Evolutionary conservation across 2,888 invertebrate genomes (phyloP).

Genomic region (Mimumesa dahlbomi): DNA sequence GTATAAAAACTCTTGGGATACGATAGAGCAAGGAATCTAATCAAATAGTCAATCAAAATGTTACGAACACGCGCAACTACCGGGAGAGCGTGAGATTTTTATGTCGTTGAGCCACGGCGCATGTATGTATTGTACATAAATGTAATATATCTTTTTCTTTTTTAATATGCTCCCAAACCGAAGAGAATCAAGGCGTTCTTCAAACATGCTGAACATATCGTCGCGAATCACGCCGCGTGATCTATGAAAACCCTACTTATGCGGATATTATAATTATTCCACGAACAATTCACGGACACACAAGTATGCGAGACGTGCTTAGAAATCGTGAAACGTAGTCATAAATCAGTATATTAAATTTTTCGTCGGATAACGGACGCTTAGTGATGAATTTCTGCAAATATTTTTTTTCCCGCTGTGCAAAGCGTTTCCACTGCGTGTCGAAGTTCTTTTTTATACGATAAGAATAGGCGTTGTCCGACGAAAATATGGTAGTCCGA

Average conservation of each 20-base stretch:
- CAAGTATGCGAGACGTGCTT: conserved; percentile 6
- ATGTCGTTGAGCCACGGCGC: not conserved
- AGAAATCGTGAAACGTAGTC: conserved; percentile 1
- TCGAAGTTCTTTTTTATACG: not conserved
- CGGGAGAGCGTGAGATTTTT: not conserved
- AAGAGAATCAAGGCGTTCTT: conserved; percentile 2
- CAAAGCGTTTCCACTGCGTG: too few species aligned
- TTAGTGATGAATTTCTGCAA: too few species aligned
- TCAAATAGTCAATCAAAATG: conserved; percentile 57
- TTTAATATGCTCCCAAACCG: conserved; percentile 13
- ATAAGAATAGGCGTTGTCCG: conserved; percentile 6
- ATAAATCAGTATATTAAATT: too few species aligned
- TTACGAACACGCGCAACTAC: not conserved
- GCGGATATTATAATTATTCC: conserved; percentile 11
- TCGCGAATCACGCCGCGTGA: conserved; percentile 18
- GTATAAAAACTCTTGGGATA: conserved; percentile 8
- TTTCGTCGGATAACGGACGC: too few species aligned
- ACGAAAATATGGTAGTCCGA: conserved; percentile 19
- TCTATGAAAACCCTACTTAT: conserved; percentile 9
- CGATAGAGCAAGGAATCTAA: conserved; percentile 15
- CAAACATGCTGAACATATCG: conserved; percentile 43
- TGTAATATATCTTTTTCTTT: not conserved
- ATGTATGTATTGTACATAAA: conserved; percentile 33
- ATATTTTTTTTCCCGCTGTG: too few species aligned
- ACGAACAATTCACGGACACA: not conserved